Evolutionary conservation across 2,797 vertebrate genomes (phyloP).

Genomic region (Sebastes wilsoni): DNA sequence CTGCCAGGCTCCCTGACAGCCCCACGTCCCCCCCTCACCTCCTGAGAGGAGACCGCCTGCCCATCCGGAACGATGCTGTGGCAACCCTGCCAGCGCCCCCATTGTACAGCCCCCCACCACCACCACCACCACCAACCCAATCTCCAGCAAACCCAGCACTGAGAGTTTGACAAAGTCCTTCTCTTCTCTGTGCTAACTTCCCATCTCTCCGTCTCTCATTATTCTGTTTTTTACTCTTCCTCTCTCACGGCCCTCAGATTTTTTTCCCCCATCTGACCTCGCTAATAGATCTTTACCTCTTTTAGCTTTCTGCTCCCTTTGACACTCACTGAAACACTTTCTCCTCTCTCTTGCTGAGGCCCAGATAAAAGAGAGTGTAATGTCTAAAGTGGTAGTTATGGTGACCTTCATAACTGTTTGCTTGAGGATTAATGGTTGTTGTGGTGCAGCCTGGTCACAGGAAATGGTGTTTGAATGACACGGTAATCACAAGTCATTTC

Average conservation of each 20-base stretch:
- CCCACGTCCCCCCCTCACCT: slow-evolving; percentile 70
- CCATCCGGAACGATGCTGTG: slow-evolving; percentile 80
- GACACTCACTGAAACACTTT: slow-evolving; percentile 32
- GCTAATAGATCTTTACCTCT: slow-evolving; percentile 57
- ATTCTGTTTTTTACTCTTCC: slow-evolving; percentile 48
- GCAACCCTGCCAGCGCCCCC: slow-evolving; percentile 73
- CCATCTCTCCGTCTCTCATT: slow-evolving; percentile 61
- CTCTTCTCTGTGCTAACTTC: slow-evolving; percentile 51
- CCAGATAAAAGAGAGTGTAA: slow-evolving; percentile 8
- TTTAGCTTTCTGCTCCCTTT: slow-evolving; percentile 49
- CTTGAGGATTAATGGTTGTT: background rate
- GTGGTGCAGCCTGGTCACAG: too few relatives aligned
- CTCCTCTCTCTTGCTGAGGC: slow-evolving; percentile 6
- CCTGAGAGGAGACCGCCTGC: slow-evolving; percentile 79
- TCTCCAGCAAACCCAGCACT: slow-evolving; percentile 50
- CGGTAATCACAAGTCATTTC: too few relatives aligned
- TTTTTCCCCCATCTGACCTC: slow-evolving; percentile 45
- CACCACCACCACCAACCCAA: slow-evolving; percentile 21
- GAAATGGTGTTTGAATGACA: too few relatives aligned
- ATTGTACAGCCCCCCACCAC: slow-evolving; percentile 25
- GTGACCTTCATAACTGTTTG: slow-evolving; percentile 12
- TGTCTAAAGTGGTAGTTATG: background rate
- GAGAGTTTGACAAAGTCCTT: slow-evolving; percentile 75
- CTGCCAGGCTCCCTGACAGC: slow-evolving; percentile 81
- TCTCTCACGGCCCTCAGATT: background rate